These are phyloP conservation scores for Callyntrura guangdongensis DNA, from an alignment of 2,888 invertebrate genomes.

Conservation along the genomic window DNA sequence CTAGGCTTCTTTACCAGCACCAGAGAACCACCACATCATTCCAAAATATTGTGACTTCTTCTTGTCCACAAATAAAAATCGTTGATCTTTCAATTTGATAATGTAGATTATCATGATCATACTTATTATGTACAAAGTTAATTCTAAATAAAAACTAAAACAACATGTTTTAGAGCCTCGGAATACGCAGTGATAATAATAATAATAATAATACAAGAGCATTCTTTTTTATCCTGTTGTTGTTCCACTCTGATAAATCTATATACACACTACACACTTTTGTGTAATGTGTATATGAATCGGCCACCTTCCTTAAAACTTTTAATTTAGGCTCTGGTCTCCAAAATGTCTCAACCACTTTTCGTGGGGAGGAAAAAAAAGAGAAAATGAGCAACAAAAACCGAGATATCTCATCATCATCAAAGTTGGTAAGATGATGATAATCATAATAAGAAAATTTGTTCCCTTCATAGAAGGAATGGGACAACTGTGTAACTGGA, in stretches of 20 bases:
- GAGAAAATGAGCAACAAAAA: slow-evolving; percentile 64
- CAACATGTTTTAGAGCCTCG: slow-evolving; percentile 14
- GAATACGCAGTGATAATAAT: background rate
- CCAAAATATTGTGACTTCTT: slow-evolving; percentile 74
- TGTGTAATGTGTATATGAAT: background rate
- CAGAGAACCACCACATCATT: slow-evolving; percentile 16
- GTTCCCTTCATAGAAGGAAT: slow-evolving; percentile 70
- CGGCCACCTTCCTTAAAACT: background rate
- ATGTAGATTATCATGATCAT: slow-evolving; percentile 64
- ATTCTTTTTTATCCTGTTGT: slow-evolving; percentile 24
- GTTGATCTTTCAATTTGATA: slow-evolving; percentile 72
- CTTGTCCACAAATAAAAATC: slow-evolving; percentile 75
- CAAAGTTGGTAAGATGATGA: slow-evolving; percentile 69
- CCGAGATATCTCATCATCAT: slow-evolving; percentile 62
- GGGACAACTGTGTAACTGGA: slow-evolving; percentile 77
- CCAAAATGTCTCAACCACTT: slow-evolving; percentile 75
- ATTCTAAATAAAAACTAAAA: slow-evolving; percentile 54
- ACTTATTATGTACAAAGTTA: slow-evolving; percentile 29
- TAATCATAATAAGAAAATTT: slow-evolving; percentile 76
- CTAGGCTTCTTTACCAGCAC: slow-evolving; percentile 35
- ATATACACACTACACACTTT: background rate
- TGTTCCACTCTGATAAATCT: slow-evolving; percentile 15
- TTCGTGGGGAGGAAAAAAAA: slow-evolving; percentile 41
- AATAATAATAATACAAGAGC: background rate
- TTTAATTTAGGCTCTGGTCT: slow-evolving; percentile 32